Base-by-base conservation (phyloP, 2,888 invertebrate species). In the Cerceris rybyensis region DNA sequence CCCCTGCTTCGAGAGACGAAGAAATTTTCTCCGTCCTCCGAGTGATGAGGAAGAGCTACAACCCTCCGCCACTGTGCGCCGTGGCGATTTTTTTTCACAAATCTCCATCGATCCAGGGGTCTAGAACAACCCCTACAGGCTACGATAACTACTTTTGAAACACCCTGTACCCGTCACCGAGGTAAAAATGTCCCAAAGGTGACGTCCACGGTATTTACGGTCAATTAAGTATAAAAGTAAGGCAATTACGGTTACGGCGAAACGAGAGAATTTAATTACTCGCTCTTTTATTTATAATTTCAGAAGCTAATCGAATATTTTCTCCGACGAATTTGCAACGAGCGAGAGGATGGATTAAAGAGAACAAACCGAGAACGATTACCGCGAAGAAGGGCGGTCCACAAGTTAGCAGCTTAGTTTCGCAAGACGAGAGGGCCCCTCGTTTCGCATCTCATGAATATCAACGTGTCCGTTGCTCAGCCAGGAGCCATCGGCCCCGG, bases 391-490 rank as follows among this genome's bases (percentile, higher is more conserved):
- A 76, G 55, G 64, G 17, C 14, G 16, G 52, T 28, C 8, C 16
- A 16, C 63, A 75, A 70, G 72, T 72, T 70, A 52, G 65, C 39
- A 50, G 39, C 61, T 71, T 69, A 70, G 76, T 68, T 70, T 76
- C 76, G 61, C 58, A 43, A 17, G 13, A 28, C 55, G 9, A 16
- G 55, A 7, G 28, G 28, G n/a, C 67, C 16, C 43, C 49, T 63
- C 70, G 63, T 39, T 60, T 17, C 49, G 78, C 72, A 73, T 78
- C 72, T 78, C 81, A 71, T 75, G 80, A 81, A 82, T 82, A 78
- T 78, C 73, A 82, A 68, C 6, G 43, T 28, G 28, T 28, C 28
- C 28, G 28, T 28, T 28, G 28, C 2, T 4, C 28, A 4, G 61
- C 6, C 64, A 71, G 59, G 57, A 41, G 67, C 6, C 28, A 28